Conservation (phyloP, 1,140 invertebrate species). For the Phocides pigmalion region DNA sequence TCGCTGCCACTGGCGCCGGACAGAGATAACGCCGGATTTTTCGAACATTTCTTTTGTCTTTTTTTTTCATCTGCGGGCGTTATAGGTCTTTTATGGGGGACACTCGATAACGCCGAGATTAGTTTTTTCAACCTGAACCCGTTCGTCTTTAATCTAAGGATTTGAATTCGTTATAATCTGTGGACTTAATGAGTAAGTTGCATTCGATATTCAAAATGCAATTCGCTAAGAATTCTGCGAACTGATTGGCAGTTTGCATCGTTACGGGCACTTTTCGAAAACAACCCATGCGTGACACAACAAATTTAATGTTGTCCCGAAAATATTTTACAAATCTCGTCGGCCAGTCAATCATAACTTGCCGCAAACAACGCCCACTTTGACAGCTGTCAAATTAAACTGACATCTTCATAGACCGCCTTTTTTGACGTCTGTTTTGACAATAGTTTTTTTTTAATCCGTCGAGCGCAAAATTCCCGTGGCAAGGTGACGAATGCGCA, state of each 20-base stretch:
- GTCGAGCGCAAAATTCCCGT: conserved; percentile 32
- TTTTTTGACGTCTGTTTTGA: conserved; percentile 43
- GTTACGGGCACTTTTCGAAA: conserved; percentile 23
- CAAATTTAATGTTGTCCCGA: conserved; percentile 33
- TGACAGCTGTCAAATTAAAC: conserved; percentile 72
- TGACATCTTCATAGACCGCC: conserved; percentile 56
- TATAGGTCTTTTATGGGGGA: conserved; percentile 70
- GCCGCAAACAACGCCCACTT: conserved; percentile 56
- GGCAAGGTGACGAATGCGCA: conserved; percentile 38
- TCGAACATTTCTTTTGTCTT: conserved; percentile 59
- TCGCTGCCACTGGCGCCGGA: conserved; percentile 64
- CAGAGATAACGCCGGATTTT: conserved; percentile 61
- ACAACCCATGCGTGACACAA: conserved; percentile 8
- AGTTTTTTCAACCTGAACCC: conserved; percentile 49
- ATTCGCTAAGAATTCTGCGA: neutral
- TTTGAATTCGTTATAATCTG: conserved; percentile 27
- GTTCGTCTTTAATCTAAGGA: conserved; percentile 44
- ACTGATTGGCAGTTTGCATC: conserved; percentile 18
- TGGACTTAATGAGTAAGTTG: conserved; percentile 23
- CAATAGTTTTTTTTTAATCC: conserved; percentile 45
- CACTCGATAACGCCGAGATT: conserved; percentile 57
- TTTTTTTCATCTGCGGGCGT: conserved; percentile 57
- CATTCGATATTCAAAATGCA: conserved; percentile 27
- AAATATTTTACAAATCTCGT: conserved; percentile 53
- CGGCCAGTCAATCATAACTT: conserved; percentile 53